A percentile compares a stretch with the other conserved stretches of the same genome.
Evolutionary conservation across 2,888 invertebrate genomes (phyloP).

Genomic region (Dryobota labecula): DNA sequence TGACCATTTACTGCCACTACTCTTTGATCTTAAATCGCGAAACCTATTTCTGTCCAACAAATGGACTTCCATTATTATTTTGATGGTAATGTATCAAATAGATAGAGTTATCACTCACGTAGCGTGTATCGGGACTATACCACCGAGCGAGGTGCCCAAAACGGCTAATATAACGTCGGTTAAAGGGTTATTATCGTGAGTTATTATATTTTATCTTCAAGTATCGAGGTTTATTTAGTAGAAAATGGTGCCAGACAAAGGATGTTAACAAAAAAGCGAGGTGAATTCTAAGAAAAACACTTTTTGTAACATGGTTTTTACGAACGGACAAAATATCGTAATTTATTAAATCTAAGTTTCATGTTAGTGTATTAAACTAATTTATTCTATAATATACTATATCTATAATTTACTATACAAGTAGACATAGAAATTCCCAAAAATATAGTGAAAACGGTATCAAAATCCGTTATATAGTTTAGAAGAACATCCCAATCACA

Average conservation of each 20-base stretch:
- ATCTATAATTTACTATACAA: no score
- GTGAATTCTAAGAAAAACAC: not conserved
- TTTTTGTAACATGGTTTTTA: not conserved
- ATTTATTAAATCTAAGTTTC: not conserved
- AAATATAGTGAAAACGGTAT: not conserved
- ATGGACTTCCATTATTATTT: slow-evolving; percentile 67
- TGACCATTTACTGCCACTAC: slow-evolving; percentile 16
- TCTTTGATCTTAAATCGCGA: slow-evolving; percentile 58
- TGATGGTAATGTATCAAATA: slow-evolving; percentile 65
- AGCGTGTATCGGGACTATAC: slow-evolving; percentile 80
- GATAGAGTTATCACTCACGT: slow-evolving; percentile 72
- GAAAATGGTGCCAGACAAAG: slow-evolving; percentile 41
- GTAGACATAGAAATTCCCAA: not conserved
- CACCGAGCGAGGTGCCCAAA: slow-evolving; percentile 70
- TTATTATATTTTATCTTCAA: slow-evolving; percentile 78
- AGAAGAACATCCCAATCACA: not conserved
- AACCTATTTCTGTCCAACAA: slow-evolving; percentile 55
- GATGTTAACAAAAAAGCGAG: slow-evolving; percentile 23
- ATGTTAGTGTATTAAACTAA: not conserved
- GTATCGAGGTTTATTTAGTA: slow-evolving; percentile 60
- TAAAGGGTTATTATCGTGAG: slow-evolving; percentile 82
- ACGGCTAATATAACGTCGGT: slow-evolving; percentile 73
- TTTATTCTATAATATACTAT: no score
- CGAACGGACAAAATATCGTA: not conserved
- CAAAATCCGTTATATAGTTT: not conserved